Base-by-base conservation (phyloP, 2,888 invertebrate genomes). In the Brachycybe producta region DNA sequence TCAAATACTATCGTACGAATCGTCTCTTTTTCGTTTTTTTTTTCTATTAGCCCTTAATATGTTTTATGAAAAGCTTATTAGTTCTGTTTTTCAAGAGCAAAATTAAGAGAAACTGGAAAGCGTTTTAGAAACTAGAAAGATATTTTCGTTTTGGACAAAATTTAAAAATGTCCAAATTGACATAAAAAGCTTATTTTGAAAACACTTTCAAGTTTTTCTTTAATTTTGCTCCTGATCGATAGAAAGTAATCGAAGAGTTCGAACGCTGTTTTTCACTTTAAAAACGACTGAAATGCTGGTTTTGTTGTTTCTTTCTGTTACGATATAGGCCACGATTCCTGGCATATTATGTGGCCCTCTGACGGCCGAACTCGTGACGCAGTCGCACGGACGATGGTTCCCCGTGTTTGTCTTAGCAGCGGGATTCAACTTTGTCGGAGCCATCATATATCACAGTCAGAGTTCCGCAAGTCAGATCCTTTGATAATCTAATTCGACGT, bases 291-390 rank as follows among this genome's bases (percentile, higher is more conserved):
- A 13, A 17, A 15, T 15, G 5, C 11, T 51, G 13, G 51, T 32
- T 11, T 13, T 32, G 32, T 32, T 8, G 13, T 13, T 32, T 32
- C 13, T 32, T 32, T 13, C 13, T 52, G n/a, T 23, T 34, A n/a
- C n/a, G 30, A 11, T 58, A 21, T 62, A 77, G 76, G 81, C 81
- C 3, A 82, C 82, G 1, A 77, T 82, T 57, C 81, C 82, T 1
- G 82, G 82, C 8, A 80, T 82, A 44, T 66, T 80, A 30, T 81
- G 80, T 61, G 82, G 82, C n/a, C 82, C 82, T 13, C 64, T 82
- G 49, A 82, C 82, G 5, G 82, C 82, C 2, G 79, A 79, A 65
- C 65, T 81, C 53, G 82, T 82, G 11, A 77, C 76, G 0, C 74
- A 77, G 49, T 78, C 78, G 1, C 73, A 77, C 58, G 80, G 80